A percentile compares a stretch with the other conserved stretches of the same genome.
phyloP scores from a whole-genome alignment of 2,113 vertebrate species.

The Sinocyclocheilus anshuiensis region DNA sequence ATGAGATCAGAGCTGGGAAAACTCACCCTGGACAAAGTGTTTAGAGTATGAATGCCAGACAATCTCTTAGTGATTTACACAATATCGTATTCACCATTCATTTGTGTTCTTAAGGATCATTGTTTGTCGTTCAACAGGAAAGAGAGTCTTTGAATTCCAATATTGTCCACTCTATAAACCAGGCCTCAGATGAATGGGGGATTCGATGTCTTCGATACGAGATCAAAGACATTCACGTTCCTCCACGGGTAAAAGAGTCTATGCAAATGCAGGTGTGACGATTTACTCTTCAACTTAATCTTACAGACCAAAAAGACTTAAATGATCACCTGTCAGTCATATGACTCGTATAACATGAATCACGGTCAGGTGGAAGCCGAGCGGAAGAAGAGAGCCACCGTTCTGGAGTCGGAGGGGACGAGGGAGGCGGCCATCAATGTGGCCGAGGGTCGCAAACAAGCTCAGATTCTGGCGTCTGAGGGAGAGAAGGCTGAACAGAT shows the following conservation, averaged over 20 bases:
- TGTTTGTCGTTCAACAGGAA: conserved; percentile 75
- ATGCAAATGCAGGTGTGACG: conserved; percentile 96
- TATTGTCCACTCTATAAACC: conserved; percentile 95
- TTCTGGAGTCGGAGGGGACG: conserved; percentile 91
- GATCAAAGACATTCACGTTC: conserved; percentile 98
- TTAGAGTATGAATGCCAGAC: conserved; percentile 78
- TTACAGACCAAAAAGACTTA: too few relatives aligned
- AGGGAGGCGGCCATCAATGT: conserved; percentile 92
- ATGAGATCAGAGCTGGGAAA: conserved; percentile 98
- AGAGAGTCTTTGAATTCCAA: conserved; percentile 89
- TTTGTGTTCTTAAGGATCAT: neutral
- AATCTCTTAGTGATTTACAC: neutral
- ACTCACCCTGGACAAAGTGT: conserved; percentile 93
- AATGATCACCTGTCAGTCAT: neutral
- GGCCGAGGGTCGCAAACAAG: conserved; percentile 90
- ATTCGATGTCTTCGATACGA: conserved; percentile 95
- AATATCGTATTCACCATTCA: neutral
- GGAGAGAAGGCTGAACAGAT: conserved; percentile 89
- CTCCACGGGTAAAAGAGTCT: conserved; percentile 91
- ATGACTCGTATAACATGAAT: neutral
- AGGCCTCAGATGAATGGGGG: conserved; percentile 93
- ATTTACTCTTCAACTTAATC: neutral
- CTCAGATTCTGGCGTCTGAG: conserved; percentile 94
- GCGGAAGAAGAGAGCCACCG: conserved; percentile 87
- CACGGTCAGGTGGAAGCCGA: conserved; percentile 89